Evolutionary conservation across 2,113 vertebrate species (phyloP), one percentile per base, ranked within the genome.

Genomic region (Rissa tridactyla): DNA sequence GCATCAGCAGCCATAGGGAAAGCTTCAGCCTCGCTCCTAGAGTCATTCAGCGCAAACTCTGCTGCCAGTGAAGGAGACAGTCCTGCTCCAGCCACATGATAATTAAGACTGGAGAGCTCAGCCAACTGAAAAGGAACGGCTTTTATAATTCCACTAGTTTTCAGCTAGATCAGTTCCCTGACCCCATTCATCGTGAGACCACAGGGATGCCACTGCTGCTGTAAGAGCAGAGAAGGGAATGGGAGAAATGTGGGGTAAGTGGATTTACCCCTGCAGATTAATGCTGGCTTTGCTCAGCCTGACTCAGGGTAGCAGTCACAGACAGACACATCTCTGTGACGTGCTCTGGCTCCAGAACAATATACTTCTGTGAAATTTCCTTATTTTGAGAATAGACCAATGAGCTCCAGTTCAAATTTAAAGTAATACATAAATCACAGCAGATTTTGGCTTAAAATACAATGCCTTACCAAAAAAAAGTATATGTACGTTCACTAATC

Each of bases 381-480:
- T 80, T 70, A 42, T 60, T 94, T 84, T 89, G 66, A 92, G 95
- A 91, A 80, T 34, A 72, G 5, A 91, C 57, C 54, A 80, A 44
- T 82, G 34, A 85, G 29, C 19, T 77, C 25, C 64, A 83, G 30
- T 76, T 90, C 23, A 70, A 80, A 95, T 91, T 84, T 82, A 85
- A 82, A 90, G 62, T 66, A 15, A 73, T 77, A 19, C 27, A 91
- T 92, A 95, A 95, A 97, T 96, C 89, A 81, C 26, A 85, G 60
- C 26, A 73, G 34, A 66, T 94, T 92, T 96, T 94, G 89, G 87
- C 84, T 88, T 95, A 90, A 82, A 91, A 91, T 66, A 88, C 70
- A 96, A 94, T 87, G 84, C 36, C 36, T 95, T 55, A 57, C 21
- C 1, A 44, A 82, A 92, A 62, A 62, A 62, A 47, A n/a, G 4